Percentiles rank a stretch among this genome's conserved stretches.
Conservation (phyloP, 2,888 invertebrate species). For the Epirrita christyi region DNA sequence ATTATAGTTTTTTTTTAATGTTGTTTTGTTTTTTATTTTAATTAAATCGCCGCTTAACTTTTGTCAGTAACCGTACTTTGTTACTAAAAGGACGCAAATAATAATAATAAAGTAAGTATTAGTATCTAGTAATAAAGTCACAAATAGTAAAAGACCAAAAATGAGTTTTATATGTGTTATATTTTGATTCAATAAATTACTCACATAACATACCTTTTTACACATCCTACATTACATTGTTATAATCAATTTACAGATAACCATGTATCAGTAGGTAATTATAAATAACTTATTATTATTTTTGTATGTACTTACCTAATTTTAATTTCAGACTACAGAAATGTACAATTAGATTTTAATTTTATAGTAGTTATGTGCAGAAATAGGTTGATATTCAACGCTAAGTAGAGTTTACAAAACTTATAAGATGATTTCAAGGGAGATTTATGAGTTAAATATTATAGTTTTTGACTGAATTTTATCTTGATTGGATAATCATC, state of each 20-base stretch:
- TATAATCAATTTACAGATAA: conserved; percentile 78
- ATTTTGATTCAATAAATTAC: conserved; percentile 84
- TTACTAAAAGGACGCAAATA: too few relatives aligned
- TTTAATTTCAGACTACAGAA: conserved; percentile 57
- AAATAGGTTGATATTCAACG: not conserved
- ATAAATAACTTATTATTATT: conserved; percentile 70
- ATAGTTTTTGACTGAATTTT: too few relatives aligned
- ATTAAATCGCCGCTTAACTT: too few relatives aligned
- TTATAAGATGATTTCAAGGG: too few relatives aligned
- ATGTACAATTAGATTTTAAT: conserved; percentile 48
- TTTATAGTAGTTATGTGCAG: conserved; percentile 20
- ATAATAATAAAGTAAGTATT: too few relatives aligned
- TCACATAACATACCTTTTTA: conserved; percentile 80
- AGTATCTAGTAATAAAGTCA: too few relatives aligned
- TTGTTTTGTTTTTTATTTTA: too few relatives aligned
- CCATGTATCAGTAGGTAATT: conserved; percentile 61
- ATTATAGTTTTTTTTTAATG: too few relatives aligned
- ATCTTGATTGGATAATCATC: too few relatives aligned
- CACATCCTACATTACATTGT: conserved; percentile 71
- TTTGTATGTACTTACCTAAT: conserved; percentile 79
- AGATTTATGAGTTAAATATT: too few relatives aligned
- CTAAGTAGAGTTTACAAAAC: not conserved
- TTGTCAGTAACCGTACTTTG: too few relatives aligned
- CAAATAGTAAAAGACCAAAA: conserved; percentile 36
- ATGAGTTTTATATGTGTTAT: conserved; percentile 73